Evolutionary conservation across 2,113 vertebrate genomes (phyloP), one percentile per base, ranked within the genome.

Genomic region (Elephas maximus): DNA sequence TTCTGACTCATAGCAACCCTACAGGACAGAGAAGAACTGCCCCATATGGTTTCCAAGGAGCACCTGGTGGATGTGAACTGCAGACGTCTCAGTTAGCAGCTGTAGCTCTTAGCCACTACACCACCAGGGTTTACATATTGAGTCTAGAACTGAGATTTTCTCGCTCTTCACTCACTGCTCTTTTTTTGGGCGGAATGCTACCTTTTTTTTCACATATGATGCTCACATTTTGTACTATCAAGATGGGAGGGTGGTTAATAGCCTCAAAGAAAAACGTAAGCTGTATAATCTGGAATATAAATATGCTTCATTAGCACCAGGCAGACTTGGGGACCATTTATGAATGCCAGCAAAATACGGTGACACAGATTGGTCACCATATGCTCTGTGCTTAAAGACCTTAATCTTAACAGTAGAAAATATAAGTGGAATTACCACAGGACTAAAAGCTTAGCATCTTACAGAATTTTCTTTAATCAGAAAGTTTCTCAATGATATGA

Each of bases 401-500:
- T 96, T 95, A 91, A 88, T 95, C 78, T 91, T 91, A 23, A 17
- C 74, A 94, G 96, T 57, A 73, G 97, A 96, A 97, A 96, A 94
- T 23, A 65, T 41, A 88, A 71, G 93, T 97, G 91, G 92, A 96
- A 98, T 99, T 98, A 98, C 88, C 74, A 48, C 97, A 73, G 78
- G 24, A 30, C 84, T 91, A 53, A 97, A 98, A 96, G 88, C 93
- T 95, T 97, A 98, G 91, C 91, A 85, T 88, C 82, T 96, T 82
- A 62, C 63, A 91, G 88, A 87, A 15, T 93, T 96, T 98, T 97
- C 53, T 53, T n/a, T 94, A 95, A 98, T 95, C 80, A 92, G 91
- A 90, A 97, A 95, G 57, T 62, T 98, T 98, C 92, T 97, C 95
- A 97, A 94, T 97, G 97, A 98, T 96, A 94, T 30, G 73, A 69